A percentile compares a stretch with the other conserved stretches of the same genome.
Conservation (phyloP, 2,113 vertebrate genomes). For the Melospiza melodia region DNA sequence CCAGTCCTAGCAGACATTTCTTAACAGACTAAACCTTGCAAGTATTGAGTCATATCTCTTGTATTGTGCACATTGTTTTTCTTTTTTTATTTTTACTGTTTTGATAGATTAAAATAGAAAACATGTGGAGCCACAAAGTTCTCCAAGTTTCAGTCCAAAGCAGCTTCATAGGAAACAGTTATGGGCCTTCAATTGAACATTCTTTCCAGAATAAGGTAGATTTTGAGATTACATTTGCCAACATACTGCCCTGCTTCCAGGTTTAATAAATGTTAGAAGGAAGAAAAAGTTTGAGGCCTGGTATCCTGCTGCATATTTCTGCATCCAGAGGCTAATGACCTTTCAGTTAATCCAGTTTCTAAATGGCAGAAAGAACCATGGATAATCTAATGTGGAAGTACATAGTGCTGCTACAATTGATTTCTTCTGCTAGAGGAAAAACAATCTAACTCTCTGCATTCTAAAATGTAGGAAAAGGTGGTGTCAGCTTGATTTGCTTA, state of each 20-base stretch:
- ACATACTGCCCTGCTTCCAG: not conserved
- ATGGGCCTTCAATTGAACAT: not conserved
- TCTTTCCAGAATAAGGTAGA: constrained; percentile 40
- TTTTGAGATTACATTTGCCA: not conserved
- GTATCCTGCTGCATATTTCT: not conserved
- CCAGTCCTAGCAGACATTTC: not conserved
- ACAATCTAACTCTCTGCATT: not conserved
- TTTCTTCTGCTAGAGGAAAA: not conserved
- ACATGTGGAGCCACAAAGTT: not conserved
- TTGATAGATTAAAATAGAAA: constrained; percentile 26
- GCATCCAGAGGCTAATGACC: not conserved
- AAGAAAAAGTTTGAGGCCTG: not conserved
- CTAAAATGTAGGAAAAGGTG: not conserved
- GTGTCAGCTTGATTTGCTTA: not conserved
- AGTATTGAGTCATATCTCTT: not conserved
- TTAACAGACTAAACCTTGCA: not conserved
- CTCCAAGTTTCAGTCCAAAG: not conserved
- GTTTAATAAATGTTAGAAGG: not conserved
- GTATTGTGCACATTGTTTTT: not conserved
- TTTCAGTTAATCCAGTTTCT: not conserved
- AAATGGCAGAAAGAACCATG: not conserved
- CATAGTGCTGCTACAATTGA: not conserved
- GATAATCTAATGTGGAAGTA: not conserved
- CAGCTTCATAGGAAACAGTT: not conserved
- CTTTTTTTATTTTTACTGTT: not conserved